A percentile compares a stretch with the other conserved stretches of the same genome.
Conservation (phyloP, 2,888 invertebrate genomes). For the Hydraecia micacea region DNA sequence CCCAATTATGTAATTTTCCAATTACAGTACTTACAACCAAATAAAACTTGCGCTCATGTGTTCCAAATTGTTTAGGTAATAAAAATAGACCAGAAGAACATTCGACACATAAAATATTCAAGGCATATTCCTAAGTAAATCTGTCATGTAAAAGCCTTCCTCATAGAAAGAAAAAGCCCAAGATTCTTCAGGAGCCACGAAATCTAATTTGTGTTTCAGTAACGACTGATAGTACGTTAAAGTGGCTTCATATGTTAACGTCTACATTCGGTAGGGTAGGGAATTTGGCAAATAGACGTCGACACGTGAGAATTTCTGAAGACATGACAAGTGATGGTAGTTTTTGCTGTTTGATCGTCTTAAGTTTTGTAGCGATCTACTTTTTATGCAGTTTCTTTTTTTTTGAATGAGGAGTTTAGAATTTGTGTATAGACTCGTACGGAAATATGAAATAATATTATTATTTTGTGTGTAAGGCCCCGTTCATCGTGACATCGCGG, state of each 20-base stretch:
- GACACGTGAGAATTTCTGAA: slow-evolving; percentile 57
- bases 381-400: not conserved
- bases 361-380: not conserved
- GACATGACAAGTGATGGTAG: not conserved
- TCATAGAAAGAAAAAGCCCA: slow-evolving; percentile 21
- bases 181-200: slow-evolving; percentile 32
- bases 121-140: slow-evolving; percentile 35
- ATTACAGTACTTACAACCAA: not conserved
- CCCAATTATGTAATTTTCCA: not conserved
- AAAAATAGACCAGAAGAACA: slow-evolving; percentile 6
- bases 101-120: slow-evolving; percentile 37
- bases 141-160: slow-evolving; percentile 37
- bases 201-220: slow-evolving; percentile 64
- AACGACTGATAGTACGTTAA: slow-evolving; percentile 50
- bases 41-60: not conserved
- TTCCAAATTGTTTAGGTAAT: not conserved
- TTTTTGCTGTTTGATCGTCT: not conserved
- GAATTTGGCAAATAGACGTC: slow-evolving; percentile 56
- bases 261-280: slow-evolving; percentile 34
- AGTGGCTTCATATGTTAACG: slow-evolving; percentile 59
- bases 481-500: too few species aligned
- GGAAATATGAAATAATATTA: too few species aligned
- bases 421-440: not conserved
- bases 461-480: not conserved
- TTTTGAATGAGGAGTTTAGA: not conserved